These are phyloP conservation scores for Trissolcus brochymenae DNA, from an alignment of 2,888 invertebrate genomes.

Conservation along the genomic window DNA sequence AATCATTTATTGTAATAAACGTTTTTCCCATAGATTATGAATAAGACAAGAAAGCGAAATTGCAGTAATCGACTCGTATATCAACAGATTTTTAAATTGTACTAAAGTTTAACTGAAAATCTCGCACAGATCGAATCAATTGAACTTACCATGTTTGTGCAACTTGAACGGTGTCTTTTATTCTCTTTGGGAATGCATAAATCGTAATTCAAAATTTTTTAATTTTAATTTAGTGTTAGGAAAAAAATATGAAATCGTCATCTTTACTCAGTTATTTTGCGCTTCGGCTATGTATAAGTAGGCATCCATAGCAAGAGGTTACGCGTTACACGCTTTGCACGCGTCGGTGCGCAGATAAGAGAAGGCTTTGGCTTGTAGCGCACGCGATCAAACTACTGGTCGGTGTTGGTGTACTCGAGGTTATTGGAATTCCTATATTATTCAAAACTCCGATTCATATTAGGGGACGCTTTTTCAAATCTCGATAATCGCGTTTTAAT, in stretches of 20 bases:
- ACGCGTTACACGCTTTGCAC: conserved; percentile 46
- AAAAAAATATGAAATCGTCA: conserved; percentile 8
- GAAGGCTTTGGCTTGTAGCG: conserved; percentile 34
- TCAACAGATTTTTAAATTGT: too few relatives aligned
- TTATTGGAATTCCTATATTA: not conserved
- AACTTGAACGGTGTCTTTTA: too few relatives aligned
- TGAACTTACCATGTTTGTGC: not conserved
- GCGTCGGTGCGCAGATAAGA: conserved; percentile 48
- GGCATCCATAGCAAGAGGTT: conserved; percentile 39
- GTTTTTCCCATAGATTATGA: too few relatives aligned
- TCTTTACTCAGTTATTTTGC: conserved; percentile 23
- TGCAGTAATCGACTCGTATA: too few relatives aligned
- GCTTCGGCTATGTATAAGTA: conserved; percentile 17
- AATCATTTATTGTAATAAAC: too few relatives aligned
- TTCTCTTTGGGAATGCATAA: too few relatives aligned
- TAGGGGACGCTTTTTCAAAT: too few relatives aligned
- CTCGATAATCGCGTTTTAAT: not conserved
- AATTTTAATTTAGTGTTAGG: not conserved
- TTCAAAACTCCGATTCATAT: too few relatives aligned
- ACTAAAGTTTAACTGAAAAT: too few relatives aligned
- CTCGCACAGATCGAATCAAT: too few relatives aligned
- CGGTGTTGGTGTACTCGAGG: conserved; percentile 5
- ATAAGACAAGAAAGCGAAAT: too few relatives aligned
- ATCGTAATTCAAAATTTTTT: not conserved
- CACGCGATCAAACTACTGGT: conserved; percentile 34